These are phyloP conservation scores for Drosophila quadrilineata DNA, from an alignment of 1,140 invertebrate species.

Conservation along the genomic window DNA sequence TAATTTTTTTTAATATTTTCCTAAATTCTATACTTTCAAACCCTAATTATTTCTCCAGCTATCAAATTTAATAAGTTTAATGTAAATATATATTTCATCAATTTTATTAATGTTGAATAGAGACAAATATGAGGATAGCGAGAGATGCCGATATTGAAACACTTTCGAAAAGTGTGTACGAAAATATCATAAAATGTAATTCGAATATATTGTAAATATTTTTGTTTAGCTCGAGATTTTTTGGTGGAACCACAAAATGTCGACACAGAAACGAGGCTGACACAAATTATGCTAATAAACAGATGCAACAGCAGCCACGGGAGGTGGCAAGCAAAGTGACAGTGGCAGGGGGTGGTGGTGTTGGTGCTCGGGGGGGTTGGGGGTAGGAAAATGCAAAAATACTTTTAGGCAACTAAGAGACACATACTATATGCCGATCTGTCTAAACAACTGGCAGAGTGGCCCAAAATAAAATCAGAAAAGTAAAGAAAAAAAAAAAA, in stretches of 20 bases:
- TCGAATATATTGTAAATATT: constrained; percentile 35
- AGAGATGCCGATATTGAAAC: neutral
- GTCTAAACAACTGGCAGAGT: no score
- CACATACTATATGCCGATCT: constrained; percentile 22
- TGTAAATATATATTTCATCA: no score
- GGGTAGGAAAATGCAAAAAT: constrained; percentile 14
- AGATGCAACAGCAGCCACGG: constrained; percentile 26
- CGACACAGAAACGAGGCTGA: constrained; percentile 26
- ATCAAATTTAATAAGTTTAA: no score
- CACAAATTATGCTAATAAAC: constrained; percentile 73
- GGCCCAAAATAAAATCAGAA: constrained; percentile 46
- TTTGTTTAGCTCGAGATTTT: constrained; percentile 15
- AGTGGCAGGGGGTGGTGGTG: neutral
- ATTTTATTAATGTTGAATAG: no score
- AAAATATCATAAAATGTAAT: constrained; percentile 5
- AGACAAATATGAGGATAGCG: no score
- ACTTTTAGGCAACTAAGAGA: constrained; percentile 28
- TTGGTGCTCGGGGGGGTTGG: neutral
- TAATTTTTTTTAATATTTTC: no score
- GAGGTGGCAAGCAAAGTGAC: constrained; percentile 20
- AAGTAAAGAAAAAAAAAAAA: constrained; percentile 15
- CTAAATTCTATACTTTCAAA: no score
- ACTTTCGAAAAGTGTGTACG: neutral
- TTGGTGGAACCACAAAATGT: constrained; percentile 9
- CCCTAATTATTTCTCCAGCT: no score